phyloP scores from a whole-genome alignment of 2,797 vertebrate species.

The Sebastiscus albofasciatus region DNA sequence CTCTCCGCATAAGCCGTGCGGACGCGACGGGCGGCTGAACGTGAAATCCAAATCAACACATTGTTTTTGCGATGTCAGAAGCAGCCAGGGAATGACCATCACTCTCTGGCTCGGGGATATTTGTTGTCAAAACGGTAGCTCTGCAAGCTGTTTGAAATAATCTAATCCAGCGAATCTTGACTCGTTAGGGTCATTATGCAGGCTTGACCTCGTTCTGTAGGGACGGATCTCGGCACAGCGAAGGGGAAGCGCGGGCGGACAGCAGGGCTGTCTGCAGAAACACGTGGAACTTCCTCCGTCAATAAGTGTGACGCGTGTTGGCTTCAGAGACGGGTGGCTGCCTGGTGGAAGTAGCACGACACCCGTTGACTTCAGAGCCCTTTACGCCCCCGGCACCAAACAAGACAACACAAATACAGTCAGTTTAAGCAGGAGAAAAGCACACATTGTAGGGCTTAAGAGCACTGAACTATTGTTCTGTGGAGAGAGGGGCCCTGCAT shows the following conservation, averaged over 20 bases:
- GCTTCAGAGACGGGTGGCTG: conserved; percentile 76
- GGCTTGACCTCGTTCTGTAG: conserved; percentile 84
- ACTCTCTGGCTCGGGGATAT: conserved; percentile 82
- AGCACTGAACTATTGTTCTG: conserved; percentile 57
- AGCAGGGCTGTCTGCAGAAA: conserved; percentile 66
- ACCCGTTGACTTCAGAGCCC: conserved; percentile 80
- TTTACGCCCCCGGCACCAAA: conserved; percentile 60
- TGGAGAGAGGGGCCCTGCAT: conserved; percentile 14
- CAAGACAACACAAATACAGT: conserved; percentile 75
- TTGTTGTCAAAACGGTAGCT: conserved; percentile 80
- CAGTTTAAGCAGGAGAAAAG: conserved; percentile 47
- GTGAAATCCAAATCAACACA: conserved; percentile 84
- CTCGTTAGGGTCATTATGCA: conserved; percentile 83
- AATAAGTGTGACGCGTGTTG: conserved; percentile 67
- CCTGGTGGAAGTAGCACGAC: conserved; percentile 78
- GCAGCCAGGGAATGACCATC: conserved; percentile 80
- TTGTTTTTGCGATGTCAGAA: conserved; percentile 82
- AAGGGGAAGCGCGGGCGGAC: conserved; percentile 59
- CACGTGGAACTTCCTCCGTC: conserved; percentile 71
- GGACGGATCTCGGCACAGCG: conserved; percentile 69
- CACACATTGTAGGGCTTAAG: conserved; percentile 42
- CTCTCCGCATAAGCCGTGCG: conserved; percentile 67
- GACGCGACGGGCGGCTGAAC: conserved; percentile 77
- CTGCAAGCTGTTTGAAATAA: conserved; percentile 78
- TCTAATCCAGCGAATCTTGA: conserved; percentile 80